phyloP scores from a whole-genome alignment of 2,888 invertebrate species.

The Oegoconia quadripuncta region DNA sequence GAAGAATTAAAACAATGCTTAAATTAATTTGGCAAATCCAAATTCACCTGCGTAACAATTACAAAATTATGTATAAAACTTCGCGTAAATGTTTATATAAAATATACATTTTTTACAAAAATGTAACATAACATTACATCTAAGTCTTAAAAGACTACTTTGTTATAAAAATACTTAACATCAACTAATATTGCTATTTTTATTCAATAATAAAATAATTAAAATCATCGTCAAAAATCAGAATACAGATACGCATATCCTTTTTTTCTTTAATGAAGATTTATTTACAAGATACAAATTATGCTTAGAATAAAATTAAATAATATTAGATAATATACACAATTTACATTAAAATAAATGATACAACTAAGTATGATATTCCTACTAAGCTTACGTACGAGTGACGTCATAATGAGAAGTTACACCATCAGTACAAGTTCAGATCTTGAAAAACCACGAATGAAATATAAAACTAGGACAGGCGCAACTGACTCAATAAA shows the following conservation, averaged over 20 bases:
- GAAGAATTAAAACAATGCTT: conserved; percentile 72
- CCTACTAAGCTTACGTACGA: conserved; percentile 13
- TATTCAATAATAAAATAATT: conserved; percentile 46
- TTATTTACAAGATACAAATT: conserved; percentile 54
- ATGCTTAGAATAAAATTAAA: conserved; percentile 39
- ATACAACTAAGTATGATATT: conserved; percentile 1
- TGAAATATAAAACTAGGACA: conserved; percentile 19
- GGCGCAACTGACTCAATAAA: too few species aligned
- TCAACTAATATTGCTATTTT: conserved; percentile 54
- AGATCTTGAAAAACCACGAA: conserved; percentile 35
- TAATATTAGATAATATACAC: conserved; percentile 60
- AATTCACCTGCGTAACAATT: conserved; percentile 67
- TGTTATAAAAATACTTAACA: conserved; percentile 66
- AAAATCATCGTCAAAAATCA: conserved; percentile 48
- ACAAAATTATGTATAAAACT: conserved; percentile 57
- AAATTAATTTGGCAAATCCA: conserved; percentile 75
- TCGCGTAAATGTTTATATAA: conserved; percentile 67
- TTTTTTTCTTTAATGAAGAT: conserved; percentile 48
- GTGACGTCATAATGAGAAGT: conserved; percentile 33
- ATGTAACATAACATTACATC: conserved; percentile 62
- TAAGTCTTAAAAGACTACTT: conserved; percentile 47
- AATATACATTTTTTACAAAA: conserved; percentile 76
- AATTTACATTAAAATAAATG: conserved; percentile 52
- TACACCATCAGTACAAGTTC: conserved; percentile 36
- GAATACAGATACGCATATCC: conserved; percentile 54